phyloP scores from a whole-genome alignment of 2,797 vertebrate genomes.

The Pipistrellus pipistrellus region DNA sequence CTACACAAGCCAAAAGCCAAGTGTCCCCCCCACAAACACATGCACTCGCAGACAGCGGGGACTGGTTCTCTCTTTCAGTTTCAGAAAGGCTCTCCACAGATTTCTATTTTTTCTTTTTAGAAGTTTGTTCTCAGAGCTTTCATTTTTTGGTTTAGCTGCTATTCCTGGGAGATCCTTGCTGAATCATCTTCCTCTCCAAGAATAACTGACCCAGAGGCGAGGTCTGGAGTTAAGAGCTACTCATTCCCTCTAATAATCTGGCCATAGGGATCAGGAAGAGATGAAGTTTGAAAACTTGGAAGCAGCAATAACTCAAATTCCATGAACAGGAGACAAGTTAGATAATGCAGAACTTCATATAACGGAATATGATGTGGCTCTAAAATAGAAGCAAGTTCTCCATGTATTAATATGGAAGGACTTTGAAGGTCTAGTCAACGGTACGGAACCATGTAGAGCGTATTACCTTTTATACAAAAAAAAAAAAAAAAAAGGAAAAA shows the following conservation, averaged over 20 bases:
- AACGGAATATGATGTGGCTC: not conserved
- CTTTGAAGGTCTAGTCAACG: not conserved
- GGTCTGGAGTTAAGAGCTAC: not conserved
- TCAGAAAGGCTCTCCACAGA: not conserved
- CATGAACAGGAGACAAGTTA: slow-evolving; percentile 14
- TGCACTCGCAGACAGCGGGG: not conserved
- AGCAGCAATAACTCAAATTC: slow-evolving; percentile 36
- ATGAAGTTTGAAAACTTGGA: slow-evolving; percentile 25
- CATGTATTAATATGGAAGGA: not conserved
- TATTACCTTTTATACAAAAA: slow-evolving; percentile 15
- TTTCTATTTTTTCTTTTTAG: not conserved
- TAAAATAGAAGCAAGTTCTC: not conserved
- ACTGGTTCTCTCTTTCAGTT: not conserved
- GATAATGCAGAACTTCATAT: not conserved
- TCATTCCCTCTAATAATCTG: slow-evolving; percentile 40
- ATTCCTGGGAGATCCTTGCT: slow-evolving; percentile 2
- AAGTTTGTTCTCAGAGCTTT: slow-evolving; percentile 54
- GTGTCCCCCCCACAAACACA: no score
- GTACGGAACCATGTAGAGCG: not conserved
- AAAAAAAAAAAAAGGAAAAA: not conserved
- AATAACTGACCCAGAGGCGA: not conserved
- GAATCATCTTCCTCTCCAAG: slow-evolving; percentile 6
- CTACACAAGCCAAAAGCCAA: not conserved
- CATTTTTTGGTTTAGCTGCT: slow-evolving; percentile 32
- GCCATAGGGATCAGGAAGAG: not conserved